Conservation (phyloP, 2,888 invertebrate species). For the Scelioninae gen. 1 region DNA sequence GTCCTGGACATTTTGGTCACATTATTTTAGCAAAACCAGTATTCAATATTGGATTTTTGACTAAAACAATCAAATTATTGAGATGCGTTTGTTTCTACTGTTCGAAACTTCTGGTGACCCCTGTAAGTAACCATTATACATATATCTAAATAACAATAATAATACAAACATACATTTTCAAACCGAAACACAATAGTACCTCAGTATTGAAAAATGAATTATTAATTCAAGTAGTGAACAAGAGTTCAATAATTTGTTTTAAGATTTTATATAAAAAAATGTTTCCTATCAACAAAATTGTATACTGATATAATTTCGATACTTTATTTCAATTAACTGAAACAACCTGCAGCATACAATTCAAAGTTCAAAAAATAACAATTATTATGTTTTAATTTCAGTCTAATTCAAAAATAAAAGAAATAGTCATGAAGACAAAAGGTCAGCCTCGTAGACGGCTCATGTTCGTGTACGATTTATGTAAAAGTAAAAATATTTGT, state of each 20-base stretch:
- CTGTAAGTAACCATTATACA: conserved; percentile 87
- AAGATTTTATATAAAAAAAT: no score
- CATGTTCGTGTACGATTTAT: conserved; percentile 98
- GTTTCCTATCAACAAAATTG: no score
- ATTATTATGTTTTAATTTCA: conserved; percentile 81
- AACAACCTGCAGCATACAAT: no score
- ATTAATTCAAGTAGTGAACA: no score
- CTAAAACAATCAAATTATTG: conserved; percentile 98
- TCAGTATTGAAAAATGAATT: no score
- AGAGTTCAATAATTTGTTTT: no score
- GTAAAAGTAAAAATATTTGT: conserved; percentile 98
- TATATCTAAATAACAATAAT: no score
- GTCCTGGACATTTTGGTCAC: conserved; percentile 99
- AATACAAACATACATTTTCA: no score
- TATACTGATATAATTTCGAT: no score
- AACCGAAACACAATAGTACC: no score
- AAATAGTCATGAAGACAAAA: conserved; percentile 97
- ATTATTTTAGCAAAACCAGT: conserved; percentile 99
- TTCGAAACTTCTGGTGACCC: conserved; percentile 97
- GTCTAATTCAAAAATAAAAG: conserved; percentile 96
- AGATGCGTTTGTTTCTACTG: conserved; percentile 99
- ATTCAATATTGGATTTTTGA: conserved; percentile 98
- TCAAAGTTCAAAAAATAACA: not conserved
- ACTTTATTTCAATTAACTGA: no score
- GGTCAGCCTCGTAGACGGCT: conserved; percentile 97